Percentiles rank a stretch among this genome's conserved stretches.
phyloP scores from a whole-genome alignment of 1,140 invertebrate species.

The Calephelis nemesis region DNA sequence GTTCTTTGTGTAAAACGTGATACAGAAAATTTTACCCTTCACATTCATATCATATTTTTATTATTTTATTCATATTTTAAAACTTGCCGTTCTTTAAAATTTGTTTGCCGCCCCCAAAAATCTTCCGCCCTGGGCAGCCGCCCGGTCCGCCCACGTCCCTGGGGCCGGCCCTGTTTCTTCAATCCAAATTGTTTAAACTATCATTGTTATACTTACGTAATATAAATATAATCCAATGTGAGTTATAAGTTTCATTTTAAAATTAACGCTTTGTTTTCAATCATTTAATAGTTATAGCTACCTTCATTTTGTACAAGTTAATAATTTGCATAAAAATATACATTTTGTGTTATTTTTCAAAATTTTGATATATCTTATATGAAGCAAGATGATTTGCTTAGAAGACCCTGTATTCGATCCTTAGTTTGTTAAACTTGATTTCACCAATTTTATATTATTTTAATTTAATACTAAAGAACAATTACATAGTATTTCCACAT shows the following conservation, averaged over 20 bases:
- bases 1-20: too few relatives aligned
- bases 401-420: constrained; percentile 58
- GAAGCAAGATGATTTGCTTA: neutral
- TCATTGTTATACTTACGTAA: neutral
- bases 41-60: too few relatives aligned
- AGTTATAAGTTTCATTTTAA: neutral
- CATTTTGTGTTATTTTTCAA: constrained; percentile 1
- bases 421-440: constrained; percentile 32
- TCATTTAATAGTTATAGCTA: neutral
- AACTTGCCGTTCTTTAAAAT: too few relatives aligned
- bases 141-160: too few relatives aligned
- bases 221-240: constrained; percentile 11
- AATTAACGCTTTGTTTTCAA: neutral
- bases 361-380: constrained; percentile 2
- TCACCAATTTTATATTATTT: neutral
- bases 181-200: too few relatives aligned
- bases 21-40: too few relatives aligned
- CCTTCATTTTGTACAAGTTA: constrained; percentile 1
- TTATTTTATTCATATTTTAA: too few relatives aligned
- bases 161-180: too few relatives aligned
- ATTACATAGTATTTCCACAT: too few relatives aligned
- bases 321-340: constrained; percentile 13
- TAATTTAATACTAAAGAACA: too few relatives aligned
- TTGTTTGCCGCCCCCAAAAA: too few relatives aligned
- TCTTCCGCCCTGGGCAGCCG: too few relatives aligned